Evolutionary conservation across 2,888 invertebrate species (phyloP).

Genomic region (Pammene fasciana): DNA sequence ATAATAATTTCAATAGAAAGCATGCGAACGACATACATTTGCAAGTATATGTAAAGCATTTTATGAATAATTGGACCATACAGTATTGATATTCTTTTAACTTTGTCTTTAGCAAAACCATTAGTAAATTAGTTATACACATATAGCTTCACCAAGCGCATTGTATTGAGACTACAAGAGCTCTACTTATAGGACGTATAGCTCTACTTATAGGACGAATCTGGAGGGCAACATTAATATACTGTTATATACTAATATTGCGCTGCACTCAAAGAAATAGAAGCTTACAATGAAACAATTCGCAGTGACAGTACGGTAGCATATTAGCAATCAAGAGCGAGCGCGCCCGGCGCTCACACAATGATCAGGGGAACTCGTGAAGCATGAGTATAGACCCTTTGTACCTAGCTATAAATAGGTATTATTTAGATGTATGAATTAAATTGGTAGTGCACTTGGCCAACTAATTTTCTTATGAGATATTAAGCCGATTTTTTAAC

Average conservation of each 20-base stretch:
- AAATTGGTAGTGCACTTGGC: neutral
- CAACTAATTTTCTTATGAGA: neutral
- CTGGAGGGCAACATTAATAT: too few relatives aligned
- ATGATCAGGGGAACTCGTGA: constrained; percentile 10
- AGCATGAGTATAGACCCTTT: neutral
- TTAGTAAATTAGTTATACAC: too few relatives aligned
- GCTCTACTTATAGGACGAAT: too few relatives aligned
- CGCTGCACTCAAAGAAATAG: constrained; percentile 51
- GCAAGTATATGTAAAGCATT: too few relatives aligned
- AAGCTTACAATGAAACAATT: constrained; percentile 54
- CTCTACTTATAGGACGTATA: too few relatives aligned
- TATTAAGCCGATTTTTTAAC: neutral
- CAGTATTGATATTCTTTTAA: too few relatives aligned
- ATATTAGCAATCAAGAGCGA: constrained; percentile 50
- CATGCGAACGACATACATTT: neutral
- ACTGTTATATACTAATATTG: constrained; percentile 46
- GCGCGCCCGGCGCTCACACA: constrained; percentile 38
- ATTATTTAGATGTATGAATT: constrained; percentile 14
- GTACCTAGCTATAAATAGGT: neutral
- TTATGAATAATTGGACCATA: too few relatives aligned
- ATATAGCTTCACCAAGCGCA: too few relatives aligned
- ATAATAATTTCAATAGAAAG: neutral
- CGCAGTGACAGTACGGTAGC: constrained; percentile 52
- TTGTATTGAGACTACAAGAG: too few relatives aligned
- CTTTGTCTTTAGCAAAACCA: too few relatives aligned